These are phyloP conservation scores for Crotalus viridis DNA, from an alignment of 2,113 vertebrate species.

Conservation along the genomic window DNA sequence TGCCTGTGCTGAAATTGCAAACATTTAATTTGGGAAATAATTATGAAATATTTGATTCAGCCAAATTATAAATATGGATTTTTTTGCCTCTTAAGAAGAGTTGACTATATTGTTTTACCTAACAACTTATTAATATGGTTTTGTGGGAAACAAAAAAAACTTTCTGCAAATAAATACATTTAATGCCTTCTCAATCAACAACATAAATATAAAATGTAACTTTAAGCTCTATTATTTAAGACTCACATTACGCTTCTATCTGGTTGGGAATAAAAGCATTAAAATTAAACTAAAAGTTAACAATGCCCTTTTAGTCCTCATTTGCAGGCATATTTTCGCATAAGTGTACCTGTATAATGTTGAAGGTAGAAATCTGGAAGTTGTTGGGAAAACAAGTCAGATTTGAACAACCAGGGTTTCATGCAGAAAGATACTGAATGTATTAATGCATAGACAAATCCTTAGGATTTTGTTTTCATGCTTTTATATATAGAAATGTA, in stretches of 20 bases:
- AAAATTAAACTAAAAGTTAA: constrained; percentile 9
- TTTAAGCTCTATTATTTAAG: constrained; percentile 10
- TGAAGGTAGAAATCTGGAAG: background rate
- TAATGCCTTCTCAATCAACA: no score
- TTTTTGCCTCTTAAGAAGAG: background rate
- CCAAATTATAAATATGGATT: background rate
- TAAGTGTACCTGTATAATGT: background rate
- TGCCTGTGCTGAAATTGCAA: background rate
- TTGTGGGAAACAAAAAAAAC: background rate
- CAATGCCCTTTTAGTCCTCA: constrained; percentile 7
- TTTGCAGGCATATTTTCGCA: background rate
- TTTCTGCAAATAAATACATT: background rate
- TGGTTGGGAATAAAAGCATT: constrained; percentile 3
- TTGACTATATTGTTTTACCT: background rate
- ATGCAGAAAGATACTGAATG: background rate
- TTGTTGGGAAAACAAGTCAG: background rate
- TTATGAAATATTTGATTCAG: constrained; percentile 15
- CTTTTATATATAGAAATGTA: background rate
- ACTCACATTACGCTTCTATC: background rate
- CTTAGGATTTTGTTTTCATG: background rate
- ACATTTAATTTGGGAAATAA: background rate
- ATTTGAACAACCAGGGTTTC: background rate
- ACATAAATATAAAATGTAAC: constrained; percentile 25
- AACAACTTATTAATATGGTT: constrained; percentile 9
- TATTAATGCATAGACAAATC: background rate